phyloP scores from a whole-genome alignment of 2,113 vertebrate genomes.

The Bos javanicus region DNA sequence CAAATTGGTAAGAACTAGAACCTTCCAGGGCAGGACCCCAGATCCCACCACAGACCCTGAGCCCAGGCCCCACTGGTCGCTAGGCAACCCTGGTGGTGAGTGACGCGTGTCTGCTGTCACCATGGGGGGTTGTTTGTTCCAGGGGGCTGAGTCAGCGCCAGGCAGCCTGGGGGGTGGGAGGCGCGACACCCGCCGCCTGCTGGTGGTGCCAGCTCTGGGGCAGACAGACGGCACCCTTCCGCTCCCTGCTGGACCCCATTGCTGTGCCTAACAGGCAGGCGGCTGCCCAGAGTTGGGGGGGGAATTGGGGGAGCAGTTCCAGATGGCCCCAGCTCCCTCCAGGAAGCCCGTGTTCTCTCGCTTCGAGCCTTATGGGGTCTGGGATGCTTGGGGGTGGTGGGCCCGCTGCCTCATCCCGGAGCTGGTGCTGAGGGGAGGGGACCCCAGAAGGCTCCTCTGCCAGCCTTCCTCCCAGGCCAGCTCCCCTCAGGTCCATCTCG shows the following conservation, averaged over 20 bases:
- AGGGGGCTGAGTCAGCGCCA: constrained; percentile 67
- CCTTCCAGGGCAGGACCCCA: constrained; percentile 26
- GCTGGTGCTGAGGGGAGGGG: neutral
- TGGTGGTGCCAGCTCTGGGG: constrained; percentile 51
- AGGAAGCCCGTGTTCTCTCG: constrained; percentile 64
- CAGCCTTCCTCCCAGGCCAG: neutral
- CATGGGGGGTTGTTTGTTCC: constrained; percentile 68
- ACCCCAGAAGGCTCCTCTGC: neutral
- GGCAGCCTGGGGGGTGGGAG: constrained; percentile 67
- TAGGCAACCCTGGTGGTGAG: constrained; percentile 69
- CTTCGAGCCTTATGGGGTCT: constrained; percentile 33
- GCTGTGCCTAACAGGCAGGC: constrained; percentile 23
- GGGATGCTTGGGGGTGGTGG: constrained; percentile 23
- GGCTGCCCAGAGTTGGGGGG: constrained; percentile 34
- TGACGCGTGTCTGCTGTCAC: constrained; percentile 69
- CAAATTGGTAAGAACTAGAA: constrained; percentile 23
- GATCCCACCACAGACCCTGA: constrained; percentile 10
- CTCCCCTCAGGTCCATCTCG: neutral
- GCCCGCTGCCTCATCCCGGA: neutral
- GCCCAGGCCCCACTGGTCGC: constrained; percentile 15
- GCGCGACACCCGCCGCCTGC: constrained; percentile 48
- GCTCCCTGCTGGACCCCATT: constrained; percentile 52
- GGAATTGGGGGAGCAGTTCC: constrained; percentile 27
- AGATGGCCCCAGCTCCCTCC: constrained; percentile 62
- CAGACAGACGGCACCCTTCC: constrained; percentile 68